Evolutionary conservation across 2,113 vertebrate genomes (phyloP), one percentile per base, ranked within the genome.

Genomic region (Campylomormyrus tamandua): DNA sequence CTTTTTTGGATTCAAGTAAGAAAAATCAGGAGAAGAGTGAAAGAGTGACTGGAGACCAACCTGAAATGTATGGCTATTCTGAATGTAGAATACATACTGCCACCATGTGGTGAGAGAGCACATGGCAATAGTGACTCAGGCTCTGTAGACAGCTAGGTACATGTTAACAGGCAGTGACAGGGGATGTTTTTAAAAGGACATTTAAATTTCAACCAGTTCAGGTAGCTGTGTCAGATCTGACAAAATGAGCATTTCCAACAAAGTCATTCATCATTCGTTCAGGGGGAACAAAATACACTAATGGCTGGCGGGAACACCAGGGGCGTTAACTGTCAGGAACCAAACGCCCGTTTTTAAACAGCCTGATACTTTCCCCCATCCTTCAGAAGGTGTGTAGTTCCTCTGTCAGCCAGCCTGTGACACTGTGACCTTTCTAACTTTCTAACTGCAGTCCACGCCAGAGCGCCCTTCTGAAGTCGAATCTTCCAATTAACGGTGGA

Each of bases 41-140:
- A 45, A 11, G 58, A 21, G 87, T 31, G n/a, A 86, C 86, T 24
- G 87, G 42, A n/a, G 31, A 89, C 88, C 85, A 42, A 90, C 89
- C 62, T 88, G 89, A 87, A 91, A 89, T 90, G 70, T 92, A 19
- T 35, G 88, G 89, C 90, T 53, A 49, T 46, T 88, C 90, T 50
- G 42, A 19, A 19, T 17, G 15, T 19, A 48, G 17, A 86, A 87
- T 39, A 87, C 42, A 11, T 49, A 89, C 89, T 91, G 88, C 93
- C 91, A 91, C 89, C 93, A 90, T 52, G 83, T 90, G 92, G 80
- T 9, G 42, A 17, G 1, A 13, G 2, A 6, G 35, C 2, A 31
- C 21, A 46, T 21, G 24, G 49, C 74, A 17, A 46, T 27, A 24
- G 24, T 27, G 88, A 74, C 88, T 45, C 35, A 74, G 62, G 49